Conservation (phyloP, 2,797 vertebrate species). For the Helostoma temminkii region DNA sequence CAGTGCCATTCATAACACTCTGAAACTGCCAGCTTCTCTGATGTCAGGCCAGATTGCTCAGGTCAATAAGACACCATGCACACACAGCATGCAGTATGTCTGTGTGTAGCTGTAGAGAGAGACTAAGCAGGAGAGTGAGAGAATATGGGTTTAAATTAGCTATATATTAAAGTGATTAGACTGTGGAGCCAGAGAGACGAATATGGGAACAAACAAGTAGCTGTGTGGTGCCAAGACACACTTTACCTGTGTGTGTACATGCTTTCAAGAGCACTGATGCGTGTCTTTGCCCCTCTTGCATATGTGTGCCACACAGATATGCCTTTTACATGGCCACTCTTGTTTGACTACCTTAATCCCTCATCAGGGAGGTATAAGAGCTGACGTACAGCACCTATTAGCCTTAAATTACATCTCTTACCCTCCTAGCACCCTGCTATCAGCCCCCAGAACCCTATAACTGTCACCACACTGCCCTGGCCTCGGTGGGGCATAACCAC, state of each 20-base stretch:
- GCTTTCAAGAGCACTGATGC: constrained; percentile 48
- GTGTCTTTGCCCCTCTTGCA: constrained; percentile 40
- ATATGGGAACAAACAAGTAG: constrained; percentile 75
- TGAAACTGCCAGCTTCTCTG: constrained; percentile 56
- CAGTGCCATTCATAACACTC: constrained; percentile 60
- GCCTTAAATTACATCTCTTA: constrained; percentile 74
- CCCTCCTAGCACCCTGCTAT: constrained; percentile 26
- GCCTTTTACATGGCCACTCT: constrained; percentile 64
- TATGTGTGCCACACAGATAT: constrained; percentile 67
- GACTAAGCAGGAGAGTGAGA: constrained; percentile 24
- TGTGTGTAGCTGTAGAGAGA: neutral
- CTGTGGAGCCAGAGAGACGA: constrained; percentile 71
- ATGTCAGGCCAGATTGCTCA: constrained; percentile 69
- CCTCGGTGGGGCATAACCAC: constrained; percentile 56
- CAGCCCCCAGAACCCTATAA: constrained; percentile 66
- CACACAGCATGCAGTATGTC: constrained; percentile 46
- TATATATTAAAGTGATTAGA: constrained; percentile 77
- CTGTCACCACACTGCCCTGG: constrained; percentile 64
- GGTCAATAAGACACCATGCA: constrained; percentile 52
- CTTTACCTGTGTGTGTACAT: constrained; percentile 54
- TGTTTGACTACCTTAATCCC: constrained; percentile 64
- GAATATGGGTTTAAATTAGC: constrained; percentile 68
- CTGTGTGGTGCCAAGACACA: constrained; percentile 74
- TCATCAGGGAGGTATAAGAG: constrained; percentile 78
- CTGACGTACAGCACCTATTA: constrained; percentile 70